phyloP scores from a whole-genome alignment of 1,140 invertebrate species.

The Danaus plexippus region DNA sequence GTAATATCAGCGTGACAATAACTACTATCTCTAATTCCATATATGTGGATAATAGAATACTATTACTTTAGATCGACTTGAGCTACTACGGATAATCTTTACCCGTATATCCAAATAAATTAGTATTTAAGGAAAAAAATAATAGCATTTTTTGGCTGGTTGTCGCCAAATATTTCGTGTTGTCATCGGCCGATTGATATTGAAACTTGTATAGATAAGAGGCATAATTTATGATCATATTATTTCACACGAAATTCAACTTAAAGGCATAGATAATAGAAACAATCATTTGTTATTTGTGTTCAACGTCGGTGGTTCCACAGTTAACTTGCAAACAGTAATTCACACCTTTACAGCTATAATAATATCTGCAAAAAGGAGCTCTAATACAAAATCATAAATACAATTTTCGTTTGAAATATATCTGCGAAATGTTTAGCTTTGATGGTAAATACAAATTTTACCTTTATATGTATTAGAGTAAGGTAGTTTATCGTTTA shows the following conservation, averaged over 20 bases:
- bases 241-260: neutral
- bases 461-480: neutral
- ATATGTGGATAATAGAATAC: too few species aligned
- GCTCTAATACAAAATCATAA: too few species aligned
- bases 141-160: conserved; percentile 5
- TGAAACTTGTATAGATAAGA: conserved; percentile 10
- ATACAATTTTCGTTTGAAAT: too few species aligned
- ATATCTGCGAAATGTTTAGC: too few species aligned
- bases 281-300: neutral
- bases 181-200: conserved; percentile 34
- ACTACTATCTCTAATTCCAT: too few species aligned
- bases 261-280: neutral
- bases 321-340: conserved; percentile 46
- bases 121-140: too few species aligned
- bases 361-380: too few species aligned
- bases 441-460: neutral
- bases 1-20: too few species aligned
- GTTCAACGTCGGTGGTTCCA: conserved; percentile 32
- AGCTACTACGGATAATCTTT: too few species aligned
- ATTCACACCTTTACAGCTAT: conserved; percentile 35
- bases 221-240: neutral
- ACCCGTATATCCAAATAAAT: too few species aligned
- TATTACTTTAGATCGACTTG: too few species aligned
- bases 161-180: conserved; percentile 24
- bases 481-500: conserved; percentile 1